These are phyloP conservation scores for human DNA, from an alignment of 2,113 vertebrate genomes.

Conservation along the genomic window GRCh38 chr9:33465501-33466000, in stretches of 20 bases:
- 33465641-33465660: background rate
- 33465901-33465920: background rate
- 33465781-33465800: conserved; percentile 88
- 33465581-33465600: background rate
- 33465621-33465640: background rate
- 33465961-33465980: no score
- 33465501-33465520: background rate
- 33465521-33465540: background rate
- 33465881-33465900: conserved; percentile 95
- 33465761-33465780: conserved; percentile 90
- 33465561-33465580: background rate
- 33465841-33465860: conserved; percentile 93
- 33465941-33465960: no score
- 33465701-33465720: background rate
- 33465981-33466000: background rate
- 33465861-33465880: conserved; percentile 93
- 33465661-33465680: background rate
- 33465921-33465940: background rate
- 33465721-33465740: conserved; percentile 90
- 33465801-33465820: conserved; percentile 91
- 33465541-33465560: background rate
- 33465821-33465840: conserved; percentile 90
- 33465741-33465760: conserved; percentile 92
- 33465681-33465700: background rate
- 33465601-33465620: background rate